Evolutionary conservation across 2,113 vertebrate genomes (phyloP).

Genomic region (Patagioenas fasciata): DNA sequence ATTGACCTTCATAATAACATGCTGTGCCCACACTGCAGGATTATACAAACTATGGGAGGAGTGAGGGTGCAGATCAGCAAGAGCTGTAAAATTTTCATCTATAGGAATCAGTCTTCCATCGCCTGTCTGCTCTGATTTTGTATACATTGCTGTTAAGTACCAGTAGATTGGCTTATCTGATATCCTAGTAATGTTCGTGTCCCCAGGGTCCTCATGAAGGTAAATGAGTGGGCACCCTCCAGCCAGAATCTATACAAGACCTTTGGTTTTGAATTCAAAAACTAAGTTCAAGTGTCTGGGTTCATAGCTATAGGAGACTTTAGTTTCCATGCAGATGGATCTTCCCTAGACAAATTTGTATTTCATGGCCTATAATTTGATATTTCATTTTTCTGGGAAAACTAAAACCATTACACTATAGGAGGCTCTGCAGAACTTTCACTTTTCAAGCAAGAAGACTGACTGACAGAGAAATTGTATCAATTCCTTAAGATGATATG

Average conservation of each 20-base stretch:
- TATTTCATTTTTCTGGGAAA: neutral
- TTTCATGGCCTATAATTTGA: neutral
- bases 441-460: neutral
- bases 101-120: neutral
- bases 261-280: neutral
- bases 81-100: neutral
- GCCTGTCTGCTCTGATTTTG: neutral
- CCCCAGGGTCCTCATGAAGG: no score
- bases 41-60: neutral
- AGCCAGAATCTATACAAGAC: neutral
- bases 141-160: neutral
- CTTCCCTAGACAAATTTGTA: neutral
- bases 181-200: neutral
- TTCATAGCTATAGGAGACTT: neutral
- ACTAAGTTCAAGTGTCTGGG: neutral
- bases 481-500: neutral
- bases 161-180: neutral
- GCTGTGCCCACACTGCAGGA: neutral
- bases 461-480: neutral
- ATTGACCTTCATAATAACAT: neutral
- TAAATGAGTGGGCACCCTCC: neutral
- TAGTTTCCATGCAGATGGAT: neutral
- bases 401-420: neutral
- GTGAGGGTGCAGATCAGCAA: neutral
- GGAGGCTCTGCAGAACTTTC: neutral